Conservation (phyloP, 2,797 vertebrate species). For the Coregonus ussuriensis region DNA sequence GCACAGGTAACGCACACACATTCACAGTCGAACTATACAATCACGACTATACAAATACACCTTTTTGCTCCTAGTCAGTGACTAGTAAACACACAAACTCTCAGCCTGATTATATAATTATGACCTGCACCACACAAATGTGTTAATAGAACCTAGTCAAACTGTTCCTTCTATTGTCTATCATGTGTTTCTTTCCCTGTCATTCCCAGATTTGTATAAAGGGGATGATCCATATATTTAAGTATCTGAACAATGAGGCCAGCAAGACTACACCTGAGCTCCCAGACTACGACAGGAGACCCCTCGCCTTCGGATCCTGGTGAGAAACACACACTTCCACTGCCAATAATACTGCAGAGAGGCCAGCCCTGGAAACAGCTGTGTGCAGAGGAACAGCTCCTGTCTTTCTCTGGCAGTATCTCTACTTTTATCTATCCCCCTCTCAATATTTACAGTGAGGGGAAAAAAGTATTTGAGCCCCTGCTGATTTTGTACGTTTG, state of each 20-base stretch:
- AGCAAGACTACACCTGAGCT: constrained; percentile 90
- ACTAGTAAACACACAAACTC: background rate
- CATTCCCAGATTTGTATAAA: constrained; percentile 91
- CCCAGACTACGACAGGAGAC: constrained; percentile 89
- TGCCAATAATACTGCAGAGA: background rate
- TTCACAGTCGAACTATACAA: background rate
- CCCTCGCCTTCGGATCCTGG: constrained; percentile 87
- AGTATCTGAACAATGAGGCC: constrained; percentile 94
- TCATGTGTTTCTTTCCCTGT: background rate
- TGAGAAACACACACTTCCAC: constrained; percentile 62
- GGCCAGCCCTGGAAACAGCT: background rate
- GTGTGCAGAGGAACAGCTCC: constrained; percentile 20
- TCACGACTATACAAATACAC: background rate
- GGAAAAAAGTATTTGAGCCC: too few relatives aligned
- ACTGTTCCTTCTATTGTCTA: background rate
- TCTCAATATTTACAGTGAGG: too few relatives aligned
- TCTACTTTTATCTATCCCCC: background rate
- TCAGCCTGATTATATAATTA: background rate
- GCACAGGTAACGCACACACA: constrained; percentile 57
- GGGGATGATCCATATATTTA: constrained; percentile 98
- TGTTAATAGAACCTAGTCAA: background rate
- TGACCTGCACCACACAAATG: background rate
- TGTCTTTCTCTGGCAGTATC: background rate
- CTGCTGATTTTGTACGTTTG: too few relatives aligned
- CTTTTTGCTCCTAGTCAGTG: too few relatives aligned